Conservation (phyloP, 2,888 invertebrate species). For the Callosobruchus maculatus region DNA sequence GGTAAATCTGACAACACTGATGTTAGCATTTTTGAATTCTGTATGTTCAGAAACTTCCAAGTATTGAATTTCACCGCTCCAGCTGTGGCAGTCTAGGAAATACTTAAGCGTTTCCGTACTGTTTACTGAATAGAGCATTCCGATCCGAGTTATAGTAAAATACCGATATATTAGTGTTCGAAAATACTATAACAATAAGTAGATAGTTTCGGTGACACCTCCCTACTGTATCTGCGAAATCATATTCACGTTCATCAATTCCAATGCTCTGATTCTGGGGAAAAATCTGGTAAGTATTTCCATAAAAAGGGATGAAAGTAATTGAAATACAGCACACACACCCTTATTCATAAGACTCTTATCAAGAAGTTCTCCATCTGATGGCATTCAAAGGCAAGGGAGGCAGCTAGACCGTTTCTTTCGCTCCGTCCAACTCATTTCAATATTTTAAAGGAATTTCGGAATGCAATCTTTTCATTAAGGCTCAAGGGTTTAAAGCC, state of each 20-base stretch:
- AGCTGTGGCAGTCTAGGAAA: too few relatives aligned
- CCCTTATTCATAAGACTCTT: not conserved
- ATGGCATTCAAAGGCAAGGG: not conserved
- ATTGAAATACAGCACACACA: not conserved
- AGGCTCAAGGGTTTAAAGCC: conserved; percentile 40
- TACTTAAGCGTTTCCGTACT: too few relatives aligned
- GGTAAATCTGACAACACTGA: too few relatives aligned
- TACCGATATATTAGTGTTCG: too few relatives aligned
- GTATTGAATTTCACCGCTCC: too few relatives aligned
- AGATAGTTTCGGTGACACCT: too few relatives aligned
- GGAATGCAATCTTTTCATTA: conserved; percentile 42
- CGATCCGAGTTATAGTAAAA: too few relatives aligned
- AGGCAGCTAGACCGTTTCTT: not conserved
- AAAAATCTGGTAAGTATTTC: not conserved
- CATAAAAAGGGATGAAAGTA: not conserved
- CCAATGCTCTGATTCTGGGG: not conserved
- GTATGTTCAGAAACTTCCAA: too few relatives aligned
- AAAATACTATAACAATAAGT: too few relatives aligned
- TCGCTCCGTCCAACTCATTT: conserved; percentile 17
- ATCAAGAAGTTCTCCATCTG: not conserved
- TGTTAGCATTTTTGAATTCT: too few relatives aligned
- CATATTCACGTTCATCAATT: not conserved
- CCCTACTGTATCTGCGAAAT: not conserved
- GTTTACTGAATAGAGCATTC: too few relatives aligned
- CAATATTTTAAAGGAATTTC: conserved; percentile 38